These are phyloP conservation scores for Nesoenas mayeri DNA, from an alignment of 2,113 vertebrate genomes.

Conservation along the genomic window DNA sequence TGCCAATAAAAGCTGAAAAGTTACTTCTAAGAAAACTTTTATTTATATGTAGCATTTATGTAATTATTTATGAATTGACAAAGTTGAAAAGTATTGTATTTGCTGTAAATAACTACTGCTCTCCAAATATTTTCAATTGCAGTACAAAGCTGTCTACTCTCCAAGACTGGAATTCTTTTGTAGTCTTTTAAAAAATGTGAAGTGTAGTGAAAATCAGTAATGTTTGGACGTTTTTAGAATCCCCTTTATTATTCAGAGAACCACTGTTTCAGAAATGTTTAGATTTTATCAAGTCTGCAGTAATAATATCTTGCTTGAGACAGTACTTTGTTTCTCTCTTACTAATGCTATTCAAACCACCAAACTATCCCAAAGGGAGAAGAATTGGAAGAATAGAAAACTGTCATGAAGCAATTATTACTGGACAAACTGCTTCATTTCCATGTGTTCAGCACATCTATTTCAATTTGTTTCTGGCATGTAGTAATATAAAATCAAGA, in stretches of 20 bases:
- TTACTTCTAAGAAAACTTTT: background rate
- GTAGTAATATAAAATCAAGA: slow-evolving; percentile 6
- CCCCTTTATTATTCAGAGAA: background rate
- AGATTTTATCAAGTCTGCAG: slow-evolving; percentile 10
- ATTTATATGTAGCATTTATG: background rate
- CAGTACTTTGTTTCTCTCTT: background rate
- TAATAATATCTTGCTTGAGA: slow-evolving; percentile 14
- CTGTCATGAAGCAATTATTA: slow-evolving; percentile 35
- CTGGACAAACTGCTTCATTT: slow-evolving; percentile 36
- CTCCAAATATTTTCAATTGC: background rate
- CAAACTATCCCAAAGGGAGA: slow-evolving; percentile 32
- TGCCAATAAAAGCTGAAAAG: background rate
- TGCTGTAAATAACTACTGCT: background rate
- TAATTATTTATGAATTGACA: background rate
- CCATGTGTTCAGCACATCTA: slow-evolving; percentile 54
- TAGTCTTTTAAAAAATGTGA: background rate
- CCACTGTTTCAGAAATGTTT: background rate
- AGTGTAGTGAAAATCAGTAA: background rate
- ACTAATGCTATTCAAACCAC: background rate
- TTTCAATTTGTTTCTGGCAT: slow-evolving; percentile 71
- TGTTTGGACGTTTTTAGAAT: slow-evolving; percentile 5
- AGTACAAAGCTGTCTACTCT: background rate
- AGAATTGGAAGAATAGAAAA: slow-evolving; percentile 28
- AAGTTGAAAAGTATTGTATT: background rate
- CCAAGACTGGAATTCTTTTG: background rate